Conservation (phyloP, 2,888 invertebrate species). For the Nezara viridula region DNA sequence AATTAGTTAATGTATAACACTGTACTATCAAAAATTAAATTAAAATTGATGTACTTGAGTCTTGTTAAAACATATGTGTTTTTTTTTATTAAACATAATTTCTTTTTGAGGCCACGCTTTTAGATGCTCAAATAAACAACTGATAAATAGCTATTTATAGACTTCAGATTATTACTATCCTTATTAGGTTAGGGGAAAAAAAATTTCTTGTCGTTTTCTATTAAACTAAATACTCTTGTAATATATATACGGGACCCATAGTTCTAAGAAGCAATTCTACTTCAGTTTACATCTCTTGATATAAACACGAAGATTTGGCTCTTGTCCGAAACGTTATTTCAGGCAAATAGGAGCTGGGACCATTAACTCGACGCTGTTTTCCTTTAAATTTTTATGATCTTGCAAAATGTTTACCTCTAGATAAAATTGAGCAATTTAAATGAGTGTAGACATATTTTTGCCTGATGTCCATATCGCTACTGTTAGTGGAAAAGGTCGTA, state of each 20-base stretch:
- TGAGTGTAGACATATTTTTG: neutral
- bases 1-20: too few species aligned
- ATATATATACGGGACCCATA: neutral
- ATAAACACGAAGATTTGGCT: neutral
- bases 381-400: neutral
- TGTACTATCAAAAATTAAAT: too few species aligned
- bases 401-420: neutral
- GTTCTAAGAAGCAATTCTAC: neutral
- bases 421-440: neutral
- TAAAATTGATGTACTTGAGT: too few species aligned
- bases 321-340: neutral
- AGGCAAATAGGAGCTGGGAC: neutral
- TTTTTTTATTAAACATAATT: neutral
- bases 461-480: too few species aligned
- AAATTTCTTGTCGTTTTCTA: neutral
- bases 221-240: neutral
- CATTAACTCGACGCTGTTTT: neutral
- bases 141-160: conserved; percentile 20
- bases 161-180: neutral
- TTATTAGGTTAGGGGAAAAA: neutral
- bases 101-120: neutral
- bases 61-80: neutral
- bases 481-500: too few species aligned
- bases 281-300: neutral
- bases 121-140: neutral